phyloP scores from a whole-genome alignment of 2,113 vertebrate species.

The Harpagus bidentatus region DNA sequence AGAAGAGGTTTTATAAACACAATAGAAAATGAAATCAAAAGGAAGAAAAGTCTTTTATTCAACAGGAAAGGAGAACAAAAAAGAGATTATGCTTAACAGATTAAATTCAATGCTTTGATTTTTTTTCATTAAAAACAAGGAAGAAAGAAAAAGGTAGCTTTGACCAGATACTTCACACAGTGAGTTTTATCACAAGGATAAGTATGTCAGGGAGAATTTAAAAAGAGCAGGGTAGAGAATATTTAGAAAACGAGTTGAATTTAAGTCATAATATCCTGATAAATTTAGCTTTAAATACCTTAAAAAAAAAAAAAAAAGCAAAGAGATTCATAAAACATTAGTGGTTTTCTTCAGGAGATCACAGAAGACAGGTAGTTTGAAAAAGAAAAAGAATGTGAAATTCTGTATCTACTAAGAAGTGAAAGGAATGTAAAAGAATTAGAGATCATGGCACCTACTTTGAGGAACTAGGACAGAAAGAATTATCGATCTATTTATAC shows the following conservation, averaged over 20 bases:
- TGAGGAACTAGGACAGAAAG: background rate
- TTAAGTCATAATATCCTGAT: background rate
- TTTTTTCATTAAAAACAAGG: background rate
- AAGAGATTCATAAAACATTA: background rate
- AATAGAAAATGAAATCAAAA: background rate
- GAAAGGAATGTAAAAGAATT: background rate
- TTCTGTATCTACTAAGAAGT: background rate
- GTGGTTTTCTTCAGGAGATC: background rate
- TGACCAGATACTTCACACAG: background rate
- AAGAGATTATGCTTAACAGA: background rate
- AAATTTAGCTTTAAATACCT: background rate
- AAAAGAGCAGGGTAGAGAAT: background rate
- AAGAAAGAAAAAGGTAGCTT: background rate
- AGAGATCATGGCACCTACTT: background rate
- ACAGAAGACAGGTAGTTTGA: background rate
- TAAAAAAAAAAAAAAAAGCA: background rate
- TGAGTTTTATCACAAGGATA: background rate
- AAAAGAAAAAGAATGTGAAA: background rate
- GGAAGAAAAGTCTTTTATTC: background rate
- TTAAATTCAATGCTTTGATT: background rate
- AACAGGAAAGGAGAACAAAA: background rate
- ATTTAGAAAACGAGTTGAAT: background rate
- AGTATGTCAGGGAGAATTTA: background rate
- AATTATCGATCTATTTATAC: background rate
- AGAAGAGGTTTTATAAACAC: background rate